Conservation (phyloP, 2,888 invertebrate species). For the Hirtodrosophila histrioides region DNA sequence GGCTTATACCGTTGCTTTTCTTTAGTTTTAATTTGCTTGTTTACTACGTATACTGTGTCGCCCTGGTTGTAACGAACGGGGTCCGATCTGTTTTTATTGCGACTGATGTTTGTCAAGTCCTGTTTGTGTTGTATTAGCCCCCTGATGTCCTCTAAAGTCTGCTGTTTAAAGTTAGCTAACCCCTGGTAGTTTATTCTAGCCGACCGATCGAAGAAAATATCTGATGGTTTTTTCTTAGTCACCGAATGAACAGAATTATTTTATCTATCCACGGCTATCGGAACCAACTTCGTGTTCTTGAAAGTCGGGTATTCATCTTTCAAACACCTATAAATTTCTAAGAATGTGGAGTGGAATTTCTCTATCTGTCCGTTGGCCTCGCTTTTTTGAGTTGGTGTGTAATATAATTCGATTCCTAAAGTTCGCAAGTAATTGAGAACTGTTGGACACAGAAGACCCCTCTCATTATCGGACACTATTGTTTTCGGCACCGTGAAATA, state of each 20-base stretch:
- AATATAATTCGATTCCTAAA: slow-evolving; percentile 3
- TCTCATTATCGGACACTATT: background rate
- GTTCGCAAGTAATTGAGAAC: slow-evolving; percentile 6
- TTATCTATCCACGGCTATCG: background rate
- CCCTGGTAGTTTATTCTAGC: background rate
- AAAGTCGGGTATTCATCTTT: background rate
- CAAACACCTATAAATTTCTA: slow-evolving; percentile 4
- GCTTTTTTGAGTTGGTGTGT: slow-evolving; percentile 11
- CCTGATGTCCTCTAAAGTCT: no score
- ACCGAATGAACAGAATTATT: background rate
- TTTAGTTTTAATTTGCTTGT: no score
- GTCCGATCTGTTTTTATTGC: no score
- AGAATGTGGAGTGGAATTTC: slow-evolving; percentile 10
- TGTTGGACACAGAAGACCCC: background rate
- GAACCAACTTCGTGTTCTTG: background rate
- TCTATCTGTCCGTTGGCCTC: slow-evolving; percentile 18
- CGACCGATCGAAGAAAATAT: background rate
- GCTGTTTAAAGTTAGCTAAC: no score
- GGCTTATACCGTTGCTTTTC: no score
- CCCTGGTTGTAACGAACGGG: no score
- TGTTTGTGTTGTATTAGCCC: no score
- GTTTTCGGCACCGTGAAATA: slow-evolving; percentile 5
- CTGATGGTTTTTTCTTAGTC: no score
- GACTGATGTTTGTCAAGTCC: no score
- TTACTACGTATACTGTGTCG: no score